Base-by-base conservation (phyloP, 2,797 vertebrate genomes). In the Oreonectes daqikongensis region DNA sequence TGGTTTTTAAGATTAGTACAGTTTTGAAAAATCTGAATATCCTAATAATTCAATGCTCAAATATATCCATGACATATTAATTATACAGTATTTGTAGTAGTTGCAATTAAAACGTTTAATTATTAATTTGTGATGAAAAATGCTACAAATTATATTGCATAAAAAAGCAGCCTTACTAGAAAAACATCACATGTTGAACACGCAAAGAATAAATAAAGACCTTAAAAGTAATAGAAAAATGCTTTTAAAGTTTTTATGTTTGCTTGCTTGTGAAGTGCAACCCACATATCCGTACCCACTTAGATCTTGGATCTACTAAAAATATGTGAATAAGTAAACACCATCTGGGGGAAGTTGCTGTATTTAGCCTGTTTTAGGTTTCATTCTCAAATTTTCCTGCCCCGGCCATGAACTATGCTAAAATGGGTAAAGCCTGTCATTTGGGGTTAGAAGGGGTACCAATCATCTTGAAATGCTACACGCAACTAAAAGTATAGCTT, bases 311-410 rank as follows among this genome's bases (percentile, higher is more conserved):
- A 55, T 26, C 12, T 15, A 26, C 52, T 5, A 26, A 26, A 55
- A 55, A 30, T 59, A 28, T 40, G 15, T 57, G 32, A 74, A 11
- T 30, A 12, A 53, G 24, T 28, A 32, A 30, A 75, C 11, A 55
- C 1, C 17, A 8, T 30, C 38, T 44, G 35, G 8, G 44, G 7
- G 38, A 57, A 55, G 9, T 44, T 4, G 26, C 18, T 79, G 55
- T 40, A 64, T 72, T 84, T 75, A 63, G 46, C 32, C 70, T 74
- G 60, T 80, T 59, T 72, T 61, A 32, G 35, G 28, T 55, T 40
- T 15, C 69, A 59, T 61, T 82, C 71, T 78, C 42, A 57, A 75
- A 80, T 82, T 78, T 78, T 61, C 38, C 40, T 78, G 32, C 55
- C 35, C 44, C 28, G 63, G 40, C 9, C 52, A 44, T 75, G 50